Evolutionary conservation across 92 coral and sea anemone genomes (phyloP), one percentile per base, ranked within the genome.

Genomic region (Phenganax marumi): DNA sequence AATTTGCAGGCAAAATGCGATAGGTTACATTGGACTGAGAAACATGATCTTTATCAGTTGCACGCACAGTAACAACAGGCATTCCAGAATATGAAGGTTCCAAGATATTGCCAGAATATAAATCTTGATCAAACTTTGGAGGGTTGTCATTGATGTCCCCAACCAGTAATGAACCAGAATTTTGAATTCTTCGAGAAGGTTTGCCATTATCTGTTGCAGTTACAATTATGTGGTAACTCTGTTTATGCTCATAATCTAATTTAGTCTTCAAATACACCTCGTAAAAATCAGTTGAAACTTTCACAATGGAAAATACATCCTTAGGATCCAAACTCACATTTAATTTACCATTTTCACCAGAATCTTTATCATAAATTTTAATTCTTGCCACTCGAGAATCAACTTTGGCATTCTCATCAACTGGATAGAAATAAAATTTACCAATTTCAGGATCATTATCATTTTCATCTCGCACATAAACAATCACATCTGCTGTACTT

Each of bases 121-220:
- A 26, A 23, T 73, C 68, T 43, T 85, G 77, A 1, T 76, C 84
- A 83, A 92, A 96, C 24, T 53, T 87, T 0, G 99, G 99, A 43
- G 96, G 89, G 61, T 96, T 77, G 75, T 97, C 87, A 73, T 96
- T 96, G 24, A 92, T 91, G 77, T 96, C 99, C 0, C 92, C 93
- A 62, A 92, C 73, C 0, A 14, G 50, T 12, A 92, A 14, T 23
- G 89, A 68, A 21, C 23, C 43, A 73, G 86, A 90, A 23, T 77
- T 75, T 68, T 86, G 54, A 52, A 61, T 68, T 55, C 78, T 73
- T 70, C 74, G 70, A 16, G 97, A 93, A 12, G 70, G 76, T n/a
- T 60, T 61, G 7, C 99, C 99, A 66, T 89, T 88, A 83, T 96
- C 99, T 48, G 88, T 86, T 7, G 99, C 99, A 9, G 88, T 83